Base-by-base conservation (phyloP, 1,140 invertebrate genomes). In the Meloidogyne chitwoodi region DNA sequence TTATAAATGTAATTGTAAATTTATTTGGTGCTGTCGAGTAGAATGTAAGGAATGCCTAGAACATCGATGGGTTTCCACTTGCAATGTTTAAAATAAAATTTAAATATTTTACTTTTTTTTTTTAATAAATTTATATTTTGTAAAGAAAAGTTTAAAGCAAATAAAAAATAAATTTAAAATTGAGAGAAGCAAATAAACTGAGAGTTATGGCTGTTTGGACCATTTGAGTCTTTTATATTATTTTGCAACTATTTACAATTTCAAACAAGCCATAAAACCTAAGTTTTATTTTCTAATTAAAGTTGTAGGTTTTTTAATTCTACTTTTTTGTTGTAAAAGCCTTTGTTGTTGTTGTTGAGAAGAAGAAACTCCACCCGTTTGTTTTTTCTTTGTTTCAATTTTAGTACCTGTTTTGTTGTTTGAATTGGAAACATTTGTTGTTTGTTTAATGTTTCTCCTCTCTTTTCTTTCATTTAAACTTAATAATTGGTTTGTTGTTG, bases 11-110 rank as follows among this genome's bases (percentile, higher is more conserved):
- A 92, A 93, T 81, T 96, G 94, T 88, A 91, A 92, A 82, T 95
- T 96, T 85, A 92, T 93, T 48, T 95, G 94, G 94, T 96, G 94
- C 89, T 96, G 94, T 88, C 90, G 92, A 75, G 93, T 96, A 0
- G 75, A 76, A 41, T 76, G 75, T 27, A 61, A 69, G 11, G 75
- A 76, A 61, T 76, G 75, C 64, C 44, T 76, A 14, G 65, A 75
- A 38, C 75, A 76, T 44, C 68, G 75, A 56, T 76, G 75, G 75
- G 70, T 76, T n/a, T 68, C 65, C 44, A 76, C 75, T 27, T 76
- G 75, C 44, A 76, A 76, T 71, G 56, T 38, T 22, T 76, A n/a
- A 38, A 22, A n/a, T n/a, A n/a, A n/a, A n/a, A 56, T 56, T 5
- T 14, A 70, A 44, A 16, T 34, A 16, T 34, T 34, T 26, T 4